Percentiles rank a stretch among this genome's conserved stretches.
These are phyloP conservation scores for Drosophila cardini DNA, from an alignment of 1,140 invertebrate species.

Conservation along the genomic window DNA sequence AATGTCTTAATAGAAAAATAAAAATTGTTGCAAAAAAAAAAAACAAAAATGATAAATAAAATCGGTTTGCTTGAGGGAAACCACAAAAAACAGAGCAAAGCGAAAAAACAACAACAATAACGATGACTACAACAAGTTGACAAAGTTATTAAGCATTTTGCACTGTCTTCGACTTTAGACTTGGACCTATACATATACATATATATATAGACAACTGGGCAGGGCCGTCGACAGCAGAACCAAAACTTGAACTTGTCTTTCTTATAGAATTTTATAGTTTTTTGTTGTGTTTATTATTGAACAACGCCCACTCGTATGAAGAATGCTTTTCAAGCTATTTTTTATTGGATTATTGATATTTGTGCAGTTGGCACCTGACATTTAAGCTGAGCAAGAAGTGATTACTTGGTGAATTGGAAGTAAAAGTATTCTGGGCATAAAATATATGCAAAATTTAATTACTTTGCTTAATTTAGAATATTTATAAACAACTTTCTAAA, in stretches of 20 bases:
- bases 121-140: constrained; percentile 24
- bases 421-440: too few species aligned
- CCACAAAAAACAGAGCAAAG: constrained; percentile 9
- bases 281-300: constrained; percentile 39
- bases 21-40: constrained; percentile 43
- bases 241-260: constrained; percentile 66
- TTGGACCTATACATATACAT: not conserved
- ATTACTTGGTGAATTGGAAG: too few species aligned
- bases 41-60: constrained; percentile 18
- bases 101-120: constrained; percentile 8
- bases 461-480: too few species aligned
- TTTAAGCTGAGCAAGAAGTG: not conserved
- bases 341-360: constrained; percentile 27
- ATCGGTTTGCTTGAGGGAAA: constrained; percentile 1
- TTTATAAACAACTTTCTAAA: too few species aligned
- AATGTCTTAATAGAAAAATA: constrained; percentile 74
- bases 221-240: constrained; percentile 40
- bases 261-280: constrained; percentile 9
- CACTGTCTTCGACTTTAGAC: constrained; percentile 23
- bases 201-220: constrained; percentile 27
- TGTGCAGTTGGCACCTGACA: not conserved
- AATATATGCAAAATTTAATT: too few species aligned
- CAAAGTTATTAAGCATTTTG: constrained; percentile 46
- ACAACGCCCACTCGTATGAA: constrained; percentile 51
- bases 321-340: constrained; percentile 36